Percentiles rank a stretch among this genome's conserved stretches.
Evolutionary conservation across 1,140 invertebrate genomes (phyloP).

Genomic region (Nomia melanderi): DNA sequence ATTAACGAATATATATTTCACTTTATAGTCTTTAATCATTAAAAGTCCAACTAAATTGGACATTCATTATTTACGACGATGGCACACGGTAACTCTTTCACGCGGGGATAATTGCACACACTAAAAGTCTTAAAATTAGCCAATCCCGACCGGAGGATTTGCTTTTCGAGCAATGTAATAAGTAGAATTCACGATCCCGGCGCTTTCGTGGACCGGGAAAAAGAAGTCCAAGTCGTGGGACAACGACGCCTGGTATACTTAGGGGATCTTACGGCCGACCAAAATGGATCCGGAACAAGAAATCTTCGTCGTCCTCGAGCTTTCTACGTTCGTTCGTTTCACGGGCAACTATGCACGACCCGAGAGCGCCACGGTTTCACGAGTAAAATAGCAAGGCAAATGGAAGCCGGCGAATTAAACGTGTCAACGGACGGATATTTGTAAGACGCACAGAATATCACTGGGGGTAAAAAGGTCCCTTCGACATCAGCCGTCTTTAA

Average conservation of each 20-base stretch:
- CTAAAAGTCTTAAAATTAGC: conserved; percentile 32
- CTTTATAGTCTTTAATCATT: too few species aligned
- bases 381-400: conserved; percentile 1
- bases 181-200: conserved; percentile 32
- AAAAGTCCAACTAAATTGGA: too few species aligned
- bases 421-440: background rate
- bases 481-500: too few species aligned
- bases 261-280: conserved; percentile 28
- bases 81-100: background rate
- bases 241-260: background rate
- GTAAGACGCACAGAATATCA: too few species aligned
- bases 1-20: too few species aligned
- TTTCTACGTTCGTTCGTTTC: conserved; percentile 7
- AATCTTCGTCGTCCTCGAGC: background rate
- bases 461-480: too few species aligned
- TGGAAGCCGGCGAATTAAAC: conserved; percentile 17
- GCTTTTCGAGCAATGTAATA: conserved; percentile 29
- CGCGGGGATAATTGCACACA: background rate
- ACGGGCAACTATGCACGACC: background rate
- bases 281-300: conserved; percentile 49
- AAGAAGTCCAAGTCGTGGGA: conserved; percentile 20
- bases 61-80: too few species aligned
- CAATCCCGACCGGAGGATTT: conserved; percentile 13
- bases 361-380: background rate
- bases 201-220: background rate